Conservation (phyloP, 1,140 invertebrate species). For the Radopholus similis region DNA sequence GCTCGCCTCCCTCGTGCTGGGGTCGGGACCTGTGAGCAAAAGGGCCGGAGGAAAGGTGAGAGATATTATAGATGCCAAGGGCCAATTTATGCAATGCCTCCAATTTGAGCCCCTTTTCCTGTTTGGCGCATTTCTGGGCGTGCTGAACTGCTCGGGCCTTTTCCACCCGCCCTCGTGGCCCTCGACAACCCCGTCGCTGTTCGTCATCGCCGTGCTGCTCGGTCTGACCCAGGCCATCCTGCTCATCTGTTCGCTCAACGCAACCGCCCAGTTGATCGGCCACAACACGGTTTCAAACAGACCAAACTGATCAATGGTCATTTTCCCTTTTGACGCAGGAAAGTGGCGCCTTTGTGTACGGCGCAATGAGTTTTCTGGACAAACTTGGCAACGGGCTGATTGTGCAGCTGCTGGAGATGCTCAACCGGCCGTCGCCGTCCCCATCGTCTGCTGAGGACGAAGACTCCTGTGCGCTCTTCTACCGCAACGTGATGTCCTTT, state of each 20-base stretch:
- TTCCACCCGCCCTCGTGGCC: slow-evolving; percentile 42
- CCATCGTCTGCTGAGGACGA: neutral
- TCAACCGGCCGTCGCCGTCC: slow-evolving; percentile 61
- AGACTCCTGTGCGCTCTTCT: slow-evolving; percentile 42
- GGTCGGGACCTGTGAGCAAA: slow-evolving; percentile 34
- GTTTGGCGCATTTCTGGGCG: slow-evolving; percentile 24
- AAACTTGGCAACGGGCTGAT: slow-evolving; percentile 81
- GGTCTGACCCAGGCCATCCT: slow-evolving; percentile 79
- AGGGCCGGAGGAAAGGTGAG: slow-evolving; percentile 46
- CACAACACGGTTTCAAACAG: slow-evolving; percentile 68
- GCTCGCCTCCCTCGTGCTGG: slow-evolving; percentile 66
- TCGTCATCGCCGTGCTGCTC: slow-evolving; percentile 71
- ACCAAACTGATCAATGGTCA: slow-evolving; percentile 10
- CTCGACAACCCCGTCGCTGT: slow-evolving; percentile 71
- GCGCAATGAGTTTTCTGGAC: slow-evolving; percentile 90
- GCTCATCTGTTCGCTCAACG: slow-evolving; percentile 79
- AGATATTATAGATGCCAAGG: neutral
- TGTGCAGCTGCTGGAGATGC: slow-evolving; percentile 75
- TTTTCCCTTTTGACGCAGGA: slow-evolving; percentile 62
- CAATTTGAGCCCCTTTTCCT: slow-evolving; percentile 48
- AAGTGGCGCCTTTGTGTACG: slow-evolving; percentile 88
- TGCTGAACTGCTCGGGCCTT: slow-evolving; percentile 18
- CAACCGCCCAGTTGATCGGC: slow-evolving; percentile 85
- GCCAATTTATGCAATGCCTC: slow-evolving; percentile 7
- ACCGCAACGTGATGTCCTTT: slow-evolving; percentile 50